phyloP scores from a whole-genome alignment of 2,888 invertebrate genomes.

The Camptogramma bilineatum region DNA sequence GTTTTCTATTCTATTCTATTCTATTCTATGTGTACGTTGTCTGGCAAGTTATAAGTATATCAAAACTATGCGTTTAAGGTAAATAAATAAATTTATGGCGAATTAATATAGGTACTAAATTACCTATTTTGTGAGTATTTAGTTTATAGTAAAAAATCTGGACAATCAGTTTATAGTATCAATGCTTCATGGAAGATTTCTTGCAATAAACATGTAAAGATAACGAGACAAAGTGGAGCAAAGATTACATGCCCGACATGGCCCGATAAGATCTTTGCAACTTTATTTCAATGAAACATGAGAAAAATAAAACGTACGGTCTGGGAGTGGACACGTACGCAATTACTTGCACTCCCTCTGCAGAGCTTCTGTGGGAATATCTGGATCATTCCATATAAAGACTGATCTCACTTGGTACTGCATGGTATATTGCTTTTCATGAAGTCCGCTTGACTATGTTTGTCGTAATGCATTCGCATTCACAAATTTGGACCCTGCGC shows the following conservation, averaged over 20 bases:
- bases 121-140: no score
- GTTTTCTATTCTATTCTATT: no score
- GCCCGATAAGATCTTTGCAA: conserved; percentile 36
- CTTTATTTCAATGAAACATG: conserved; percentile 38
- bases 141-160: background rate
- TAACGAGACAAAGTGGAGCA: conserved; percentile 34
- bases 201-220: conserved; percentile 30
- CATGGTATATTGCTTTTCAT: background rate
- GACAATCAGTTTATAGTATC: background rate
- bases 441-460: no score
- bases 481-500: no score
- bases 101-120: no score
- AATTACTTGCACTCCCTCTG: conserved; percentile 57
- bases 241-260: conserved; percentile 31
- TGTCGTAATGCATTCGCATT: no score
- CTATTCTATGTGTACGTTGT: no score
- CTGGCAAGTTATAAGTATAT: no score
- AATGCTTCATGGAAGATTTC: conserved; percentile 1
- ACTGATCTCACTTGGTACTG: background rate
- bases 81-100: no score
- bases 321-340: conserved; percentile 55
- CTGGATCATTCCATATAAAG: conserved; percentile 13
- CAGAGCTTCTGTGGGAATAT: conserved; percentile 17
- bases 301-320: conserved; percentile 40
- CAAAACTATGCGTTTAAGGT: no score